These are phyloP conservation scores for Aethina tumida DNA, from an alignment of 1,140 invertebrate species.

Conservation along the genomic window DNA sequence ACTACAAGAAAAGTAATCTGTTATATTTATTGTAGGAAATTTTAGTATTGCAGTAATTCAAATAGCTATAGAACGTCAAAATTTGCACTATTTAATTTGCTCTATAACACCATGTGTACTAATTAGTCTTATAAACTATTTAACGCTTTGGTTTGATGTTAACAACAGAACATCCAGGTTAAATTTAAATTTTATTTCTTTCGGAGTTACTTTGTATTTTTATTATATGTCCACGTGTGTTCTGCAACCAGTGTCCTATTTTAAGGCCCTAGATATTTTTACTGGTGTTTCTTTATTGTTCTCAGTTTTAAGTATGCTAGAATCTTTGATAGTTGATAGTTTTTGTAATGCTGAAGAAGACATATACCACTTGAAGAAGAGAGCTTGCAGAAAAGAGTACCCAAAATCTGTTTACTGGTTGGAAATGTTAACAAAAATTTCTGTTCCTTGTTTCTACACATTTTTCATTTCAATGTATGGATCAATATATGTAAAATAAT, in stretches of 20 bases:
- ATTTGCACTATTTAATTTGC: slow-evolving; percentile 13
- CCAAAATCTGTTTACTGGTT: slow-evolving; percentile 7
- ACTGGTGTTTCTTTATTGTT: slow-evolving; percentile 12
- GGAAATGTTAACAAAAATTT: slow-evolving; percentile 7
- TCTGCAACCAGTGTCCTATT: slow-evolving; percentile 11
- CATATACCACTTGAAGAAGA: slow-evolving; percentile 3
- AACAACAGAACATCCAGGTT: slow-evolving; percentile 5
- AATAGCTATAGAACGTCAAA: slow-evolving; percentile 12
- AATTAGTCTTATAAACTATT: slow-evolving; percentile 13
- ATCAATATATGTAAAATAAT: slow-evolving; percentile 1
- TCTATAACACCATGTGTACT: slow-evolving; percentile 8
- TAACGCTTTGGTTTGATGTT: slow-evolving; percentile 13
- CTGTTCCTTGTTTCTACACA: slow-evolving; percentile 8
- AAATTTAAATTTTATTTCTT: slow-evolving; percentile 3
- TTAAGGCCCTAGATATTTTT: slow-evolving; percentile 20
- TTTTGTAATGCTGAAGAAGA: slow-evolving; percentile 5
- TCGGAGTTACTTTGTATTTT: slow-evolving; percentile 11
- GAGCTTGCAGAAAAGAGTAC: slow-evolving; percentile 4
- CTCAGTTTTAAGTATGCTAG: slow-evolving; percentile 8
- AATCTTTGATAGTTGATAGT: slow-evolving; percentile 10
- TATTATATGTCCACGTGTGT: slow-evolving; percentile 11
- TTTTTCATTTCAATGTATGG: slow-evolving; percentile 9
- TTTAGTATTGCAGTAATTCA: slow-evolving; percentile 13
- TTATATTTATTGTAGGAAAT: slow-evolving; percentile 15
- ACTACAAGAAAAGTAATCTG: neutral